These are phyloP conservation scores for Merodon equestris DNA, from an alignment of 2,888 invertebrate species.

Conservation along the genomic window DNA sequence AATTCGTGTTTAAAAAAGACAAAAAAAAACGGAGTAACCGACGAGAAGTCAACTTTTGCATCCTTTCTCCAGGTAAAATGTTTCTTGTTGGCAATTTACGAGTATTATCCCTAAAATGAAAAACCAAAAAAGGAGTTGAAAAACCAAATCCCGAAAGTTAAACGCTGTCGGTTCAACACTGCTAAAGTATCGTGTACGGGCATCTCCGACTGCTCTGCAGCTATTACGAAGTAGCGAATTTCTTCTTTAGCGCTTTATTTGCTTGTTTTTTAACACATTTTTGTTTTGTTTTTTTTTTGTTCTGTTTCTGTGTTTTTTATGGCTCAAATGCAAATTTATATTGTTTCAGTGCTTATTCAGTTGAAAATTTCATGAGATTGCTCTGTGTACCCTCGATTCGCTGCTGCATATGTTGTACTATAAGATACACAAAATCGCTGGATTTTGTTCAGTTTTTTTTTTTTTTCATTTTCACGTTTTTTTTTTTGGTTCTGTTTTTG, in stretches of 20 bases:
- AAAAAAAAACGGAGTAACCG: constrained; percentile 5
- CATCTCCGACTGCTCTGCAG: no score
- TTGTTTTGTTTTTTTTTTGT: constrained; percentile 41
- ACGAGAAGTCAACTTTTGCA: constrained; percentile 41
- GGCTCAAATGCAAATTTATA: constrained; percentile 75
- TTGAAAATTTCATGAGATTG: constrained; percentile 68
- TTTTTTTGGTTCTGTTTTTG: constrained; percentile 21
- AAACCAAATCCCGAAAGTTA: constrained; percentile 45
- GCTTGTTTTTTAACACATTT: constrained; percentile 6
- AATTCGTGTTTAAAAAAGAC: constrained; percentile 28
- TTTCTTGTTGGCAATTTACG: constrained; percentile 58
- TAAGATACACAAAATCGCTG: constrained; percentile 35
- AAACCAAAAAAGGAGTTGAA: not conserved
- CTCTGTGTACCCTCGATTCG: constrained; percentile 18
- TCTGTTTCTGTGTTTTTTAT: not conserved
- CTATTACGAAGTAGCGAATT: no score
- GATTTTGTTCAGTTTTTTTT: constrained; percentile 17
- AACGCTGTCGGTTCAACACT: constrained; percentile 30
- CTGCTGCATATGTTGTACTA: constrained; percentile 42
- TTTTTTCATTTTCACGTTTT: constrained; percentile 1
- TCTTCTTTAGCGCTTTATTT: no score
- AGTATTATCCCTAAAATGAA: constrained; percentile 44
- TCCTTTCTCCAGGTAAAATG: constrained; percentile 44
- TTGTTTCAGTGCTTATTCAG: constrained; percentile 76
- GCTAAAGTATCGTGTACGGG: no score